These are phyloP conservation scores for Zosterops japonicus DNA, from an alignment of 2,113 vertebrate genomes.

Conservation along the genomic window DNA sequence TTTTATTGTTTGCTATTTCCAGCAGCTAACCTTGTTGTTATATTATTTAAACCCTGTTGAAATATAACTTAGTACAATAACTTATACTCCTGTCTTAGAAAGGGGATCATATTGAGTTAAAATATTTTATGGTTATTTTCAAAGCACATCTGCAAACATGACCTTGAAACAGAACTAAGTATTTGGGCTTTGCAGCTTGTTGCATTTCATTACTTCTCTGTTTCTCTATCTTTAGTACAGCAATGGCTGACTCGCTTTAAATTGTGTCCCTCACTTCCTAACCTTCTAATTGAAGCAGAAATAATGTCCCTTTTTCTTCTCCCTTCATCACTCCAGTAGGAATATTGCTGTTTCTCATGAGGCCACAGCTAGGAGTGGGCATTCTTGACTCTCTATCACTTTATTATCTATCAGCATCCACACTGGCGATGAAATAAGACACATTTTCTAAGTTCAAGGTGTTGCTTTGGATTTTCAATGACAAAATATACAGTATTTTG, in stretches of 20 bases:
- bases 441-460: neutral
- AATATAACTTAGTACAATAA: neutral
- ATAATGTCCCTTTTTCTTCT: neutral
- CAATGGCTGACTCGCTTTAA: neutral
- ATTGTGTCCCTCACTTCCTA: neutral
- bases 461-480: neutral
- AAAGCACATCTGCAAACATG: neutral
- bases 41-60: neutral
- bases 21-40: neutral
- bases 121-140: neutral
- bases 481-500: neutral
- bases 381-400: neutral
- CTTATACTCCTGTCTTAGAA: neutral
- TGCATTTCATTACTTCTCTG: neutral
- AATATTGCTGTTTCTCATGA: neutral
- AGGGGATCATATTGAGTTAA: neutral
- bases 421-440: neutral
- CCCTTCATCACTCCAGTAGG: neutral
- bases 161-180: neutral
- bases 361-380: neutral
- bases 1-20: neutral
- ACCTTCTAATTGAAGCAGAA: neutral
- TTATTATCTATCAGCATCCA: neutral
- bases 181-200: neutral
- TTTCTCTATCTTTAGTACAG: neutral